phyloP scores from a whole-genome alignment of 2,113 vertebrate species.

The Oceanites oceanicus region DNA sequence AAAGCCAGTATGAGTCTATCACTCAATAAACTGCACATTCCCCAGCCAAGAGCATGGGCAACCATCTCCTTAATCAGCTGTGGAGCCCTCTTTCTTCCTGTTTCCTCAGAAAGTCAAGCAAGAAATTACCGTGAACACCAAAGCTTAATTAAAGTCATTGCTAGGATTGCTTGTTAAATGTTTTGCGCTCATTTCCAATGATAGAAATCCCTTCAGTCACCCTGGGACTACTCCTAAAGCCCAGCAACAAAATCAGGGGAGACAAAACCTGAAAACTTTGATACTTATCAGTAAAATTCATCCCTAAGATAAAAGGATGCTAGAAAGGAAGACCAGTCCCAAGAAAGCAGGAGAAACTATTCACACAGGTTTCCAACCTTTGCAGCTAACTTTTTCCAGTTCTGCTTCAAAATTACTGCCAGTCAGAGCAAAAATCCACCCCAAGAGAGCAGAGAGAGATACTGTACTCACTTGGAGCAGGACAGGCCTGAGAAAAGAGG shows the following conservation, averaged over 20 bases:
- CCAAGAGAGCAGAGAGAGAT: neutral
- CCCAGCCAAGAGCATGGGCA: neutral
- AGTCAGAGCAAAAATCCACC: neutral
- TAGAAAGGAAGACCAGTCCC: neutral
- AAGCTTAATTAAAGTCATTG: neutral
- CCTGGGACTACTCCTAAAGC: neutral
- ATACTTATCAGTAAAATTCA: neutral
- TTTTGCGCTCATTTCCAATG: neutral
- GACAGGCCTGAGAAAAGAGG: neutral
- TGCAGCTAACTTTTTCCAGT: neutral
- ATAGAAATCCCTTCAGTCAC: neutral
- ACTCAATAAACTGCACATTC: neutral
- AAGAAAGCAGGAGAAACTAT: neutral
- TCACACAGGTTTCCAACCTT: neutral
- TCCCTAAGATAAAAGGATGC: neutral
- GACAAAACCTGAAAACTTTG: neutral
- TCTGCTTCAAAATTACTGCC: neutral
- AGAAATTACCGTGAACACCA: neutral
- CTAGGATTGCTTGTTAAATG: neutral
- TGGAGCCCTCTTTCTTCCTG: neutral
- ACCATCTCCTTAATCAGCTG: neutral
- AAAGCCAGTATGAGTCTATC: neutral
- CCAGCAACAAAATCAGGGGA: neutral
- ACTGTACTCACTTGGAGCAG: conserved; percentile 3
- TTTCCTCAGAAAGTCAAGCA: neutral